Evolutionary conservation across 2,113 vertebrate species (phyloP).

Genomic region (Empidonax alnorum): DNA sequence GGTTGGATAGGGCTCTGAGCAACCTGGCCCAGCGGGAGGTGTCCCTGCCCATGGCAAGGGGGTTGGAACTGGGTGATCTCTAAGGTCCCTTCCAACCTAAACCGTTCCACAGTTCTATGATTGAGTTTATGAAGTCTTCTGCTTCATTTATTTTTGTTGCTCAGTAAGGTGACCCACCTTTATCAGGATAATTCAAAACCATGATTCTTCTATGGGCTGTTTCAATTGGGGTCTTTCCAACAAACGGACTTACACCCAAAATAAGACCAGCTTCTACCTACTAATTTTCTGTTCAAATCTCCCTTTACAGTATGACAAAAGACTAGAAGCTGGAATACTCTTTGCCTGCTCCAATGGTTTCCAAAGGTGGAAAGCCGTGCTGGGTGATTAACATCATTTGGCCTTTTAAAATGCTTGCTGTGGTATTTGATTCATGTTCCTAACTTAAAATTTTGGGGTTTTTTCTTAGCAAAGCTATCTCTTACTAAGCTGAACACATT

Average conservation of each 20-base stretch:
- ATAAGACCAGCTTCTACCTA: background rate
- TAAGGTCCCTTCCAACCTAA: background rate
- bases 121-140: background rate
- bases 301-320: fast-evolving
- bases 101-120: background rate
- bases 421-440: fast-evolving
- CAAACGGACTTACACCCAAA: background rate
- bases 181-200: background rate
- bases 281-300: background rate
- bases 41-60: background rate
- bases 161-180: background rate
- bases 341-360: background rate
- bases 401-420: background rate
- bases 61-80: background rate
- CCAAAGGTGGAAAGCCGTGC: background rate
- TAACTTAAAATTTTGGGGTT: background rate
- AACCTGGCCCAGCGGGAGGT: background rate
- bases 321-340: fast-evolving
- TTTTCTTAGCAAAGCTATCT: background rate
- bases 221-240: background rate
- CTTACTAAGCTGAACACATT: fast-evolving
- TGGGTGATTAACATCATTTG: background rate
- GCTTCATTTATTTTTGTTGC: background rate
- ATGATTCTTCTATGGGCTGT: background rate
- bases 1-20: background rate